Base-by-base conservation (phyloP, 2,888 invertebrate genomes). In the Lepeophtheirus nordmannii region DNA sequence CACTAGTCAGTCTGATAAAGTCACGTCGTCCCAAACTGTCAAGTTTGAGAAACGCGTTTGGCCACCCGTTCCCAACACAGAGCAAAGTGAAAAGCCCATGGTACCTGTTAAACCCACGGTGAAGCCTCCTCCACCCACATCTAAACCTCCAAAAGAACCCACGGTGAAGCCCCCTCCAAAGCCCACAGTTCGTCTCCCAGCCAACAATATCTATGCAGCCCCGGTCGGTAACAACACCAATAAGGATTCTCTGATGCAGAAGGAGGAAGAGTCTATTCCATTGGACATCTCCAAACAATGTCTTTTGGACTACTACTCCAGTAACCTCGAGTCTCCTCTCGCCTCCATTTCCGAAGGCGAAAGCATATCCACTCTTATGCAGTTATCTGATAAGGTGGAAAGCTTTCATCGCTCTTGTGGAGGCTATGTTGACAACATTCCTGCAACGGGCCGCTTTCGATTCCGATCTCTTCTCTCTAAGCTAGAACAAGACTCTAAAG, bases 371-470 rank as follows among this genome's bases (percentile, higher is more conserved):
- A 61, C 61, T 17, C 39, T 38, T 20, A 78, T 87, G 68, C 85
- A 87, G 71, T 76, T 88, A 37, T 86, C 86, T 14, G 87, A 88
- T 72, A 86, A 86, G 74, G 82, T 79, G 73, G 86, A 88, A 71
- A 80, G 86, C 70, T 81, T 93, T 72, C 87, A 89, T 73, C 83
- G 84, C 22, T 84, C 86, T 70, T 92, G 91, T 77, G 82, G 85
- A 72, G 84, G 85, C 71, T 89, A 87, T 72, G 87, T 88, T 17
- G 92, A 92, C 71, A 81, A 81, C 70, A 84, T 87, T 72, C 86
- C 89, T 12, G 87, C 89, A 20, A 89, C 90, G 74, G 84, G 86
- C 62, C 86, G 91, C 73, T 90, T 92, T 76, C 87, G 90, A 72
- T 86, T 89, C 74, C 83, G 88, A 57, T 85, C 87, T 75, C 75